phyloP scores from a whole-genome alignment of 2,888 invertebrate genomes.

The Mythimna loreyi region DNA sequence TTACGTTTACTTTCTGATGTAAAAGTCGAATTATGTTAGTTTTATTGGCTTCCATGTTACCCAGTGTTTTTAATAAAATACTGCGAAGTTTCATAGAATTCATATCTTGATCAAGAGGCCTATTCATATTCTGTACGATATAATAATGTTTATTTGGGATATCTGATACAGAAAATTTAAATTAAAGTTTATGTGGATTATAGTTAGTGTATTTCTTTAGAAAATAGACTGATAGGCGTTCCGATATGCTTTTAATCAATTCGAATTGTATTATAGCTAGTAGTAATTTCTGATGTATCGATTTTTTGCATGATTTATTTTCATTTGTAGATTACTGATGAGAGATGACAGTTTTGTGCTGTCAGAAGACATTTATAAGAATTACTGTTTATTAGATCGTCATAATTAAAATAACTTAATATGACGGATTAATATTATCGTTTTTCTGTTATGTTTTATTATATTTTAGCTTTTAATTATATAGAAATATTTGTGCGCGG shows the following conservation, averaged over 20 bases:
- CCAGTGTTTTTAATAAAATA: slow-evolving; percentile 18
- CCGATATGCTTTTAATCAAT: slow-evolving; percentile 17
- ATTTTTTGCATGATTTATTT: slow-evolving; percentile 1
- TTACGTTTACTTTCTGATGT: slow-evolving; percentile 34
- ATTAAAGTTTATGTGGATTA: slow-evolving; percentile 4
- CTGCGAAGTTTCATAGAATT: background rate
- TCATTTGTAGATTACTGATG: no score
- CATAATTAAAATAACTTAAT: no score
- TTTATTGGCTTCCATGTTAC: slow-evolving; percentile 19
- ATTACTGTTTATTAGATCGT: no score
- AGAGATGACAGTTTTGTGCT: no score
- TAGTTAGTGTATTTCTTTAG: slow-evolving; percentile 6
- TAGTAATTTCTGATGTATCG: slow-evolving; percentile 8
- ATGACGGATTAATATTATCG: no score
- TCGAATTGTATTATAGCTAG: slow-evolving; percentile 9
- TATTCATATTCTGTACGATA: background rate
- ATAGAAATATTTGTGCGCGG: no score
- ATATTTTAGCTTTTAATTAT: no score
- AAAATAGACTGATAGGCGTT: slow-evolving; percentile 13
- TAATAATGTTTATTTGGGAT: slow-evolving; percentile 15
- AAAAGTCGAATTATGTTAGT: slow-evolving; percentile 25
- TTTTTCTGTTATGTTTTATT: no score
- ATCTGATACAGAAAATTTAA: slow-evolving; percentile 27
- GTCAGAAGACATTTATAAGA: background rate
- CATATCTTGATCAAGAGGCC: slow-evolving; percentile 11